Base-by-base conservation (phyloP, 2,113 vertebrate species). In the Garra rufa region DNA sequence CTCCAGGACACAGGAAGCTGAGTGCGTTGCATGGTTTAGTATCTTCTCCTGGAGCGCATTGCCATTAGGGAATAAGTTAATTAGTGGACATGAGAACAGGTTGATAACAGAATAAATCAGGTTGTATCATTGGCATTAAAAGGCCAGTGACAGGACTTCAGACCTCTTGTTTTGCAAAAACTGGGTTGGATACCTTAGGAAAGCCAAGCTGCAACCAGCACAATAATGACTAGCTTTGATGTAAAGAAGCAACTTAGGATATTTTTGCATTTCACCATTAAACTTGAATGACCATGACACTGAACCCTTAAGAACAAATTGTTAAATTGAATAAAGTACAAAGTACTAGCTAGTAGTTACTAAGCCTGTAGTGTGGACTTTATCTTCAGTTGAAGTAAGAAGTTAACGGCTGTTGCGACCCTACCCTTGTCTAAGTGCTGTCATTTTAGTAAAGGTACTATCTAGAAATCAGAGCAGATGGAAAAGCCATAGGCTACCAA, bases 1-100 rank as follows among this genome's bases (percentile, higher is more conserved):
- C 87, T 83, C 86, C 81, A 43, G 87, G 89, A 90, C 89, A 89
- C 90, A 93, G 90, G 91, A 94, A 93, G 86, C 78, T 57, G 70
- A 55, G 15, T 5, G 76, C 59, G 43, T 76, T 34, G 44, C 41
- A 43, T 77, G 59, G 55, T 63, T 59, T 76, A 50, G 21, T n/a
- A 21, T 38, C 63, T 79, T 48, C 52, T 81, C 71, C 55, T 4
- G 28, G 30, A 61, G 63, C 30, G 28, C 81, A 21, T 71, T 71
- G 28, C 41, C 38, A 44, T 87, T 86, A 63, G n/a, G 21, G 34
- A 38, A n/a, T 55, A 76, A 19, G 21, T 48, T 70, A 9, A 21
- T 50, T 71, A 76, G 38, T 28, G 19, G 78, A 55, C 63, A 79
- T 44, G 82, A 88, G 88, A 90, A 87, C 88, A 85, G 76, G 80